Conservation (phyloP, 23 tunicate species). For the Trididemnum nubilum region DNA sequence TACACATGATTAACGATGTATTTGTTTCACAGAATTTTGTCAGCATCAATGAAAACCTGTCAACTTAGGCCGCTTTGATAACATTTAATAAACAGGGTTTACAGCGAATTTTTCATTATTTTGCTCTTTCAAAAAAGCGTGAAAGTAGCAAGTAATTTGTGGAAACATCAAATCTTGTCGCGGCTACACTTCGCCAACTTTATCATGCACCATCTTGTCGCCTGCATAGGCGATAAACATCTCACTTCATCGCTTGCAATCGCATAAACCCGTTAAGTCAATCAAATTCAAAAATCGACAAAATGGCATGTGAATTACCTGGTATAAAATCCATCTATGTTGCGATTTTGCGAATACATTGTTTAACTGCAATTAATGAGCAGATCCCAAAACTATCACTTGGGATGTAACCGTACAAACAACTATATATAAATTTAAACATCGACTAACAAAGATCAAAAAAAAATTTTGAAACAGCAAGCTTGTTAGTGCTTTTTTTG, state of each 20-base stretch:
- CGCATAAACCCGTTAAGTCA: constrained; percentile 29
- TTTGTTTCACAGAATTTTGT: background rate
- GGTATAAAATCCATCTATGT: too few relatives aligned
- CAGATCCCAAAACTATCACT: too few relatives aligned
- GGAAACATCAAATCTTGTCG: constrained; percentile 4
- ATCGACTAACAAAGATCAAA: too few relatives aligned
- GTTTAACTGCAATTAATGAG: too few relatives aligned
- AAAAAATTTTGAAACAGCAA: too few relatives aligned
- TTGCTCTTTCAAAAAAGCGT: background rate
- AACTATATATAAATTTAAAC: too few relatives aligned
- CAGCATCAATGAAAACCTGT: too few relatives aligned
- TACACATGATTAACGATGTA: background rate
- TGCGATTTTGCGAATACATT: too few relatives aligned
- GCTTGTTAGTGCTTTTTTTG: too few relatives aligned
- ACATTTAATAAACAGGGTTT: constrained; percentile 7
- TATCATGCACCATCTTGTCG: constrained; percentile 43
- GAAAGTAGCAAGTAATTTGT: constrained; percentile 11
- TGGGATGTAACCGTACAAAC: too few relatives aligned
- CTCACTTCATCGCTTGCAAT: background rate
- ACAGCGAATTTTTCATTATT: background rate
- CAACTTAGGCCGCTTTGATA: too few relatives aligned
- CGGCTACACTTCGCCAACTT: constrained; percentile 23
- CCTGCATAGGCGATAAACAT: constrained; percentile 14
- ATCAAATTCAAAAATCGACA: background rate
- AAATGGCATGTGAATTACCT: background rate